Evolutionary conservation across 2,888 invertebrate species (phyloP).

Genomic region (Ectropis crepuscularia): DNA sequence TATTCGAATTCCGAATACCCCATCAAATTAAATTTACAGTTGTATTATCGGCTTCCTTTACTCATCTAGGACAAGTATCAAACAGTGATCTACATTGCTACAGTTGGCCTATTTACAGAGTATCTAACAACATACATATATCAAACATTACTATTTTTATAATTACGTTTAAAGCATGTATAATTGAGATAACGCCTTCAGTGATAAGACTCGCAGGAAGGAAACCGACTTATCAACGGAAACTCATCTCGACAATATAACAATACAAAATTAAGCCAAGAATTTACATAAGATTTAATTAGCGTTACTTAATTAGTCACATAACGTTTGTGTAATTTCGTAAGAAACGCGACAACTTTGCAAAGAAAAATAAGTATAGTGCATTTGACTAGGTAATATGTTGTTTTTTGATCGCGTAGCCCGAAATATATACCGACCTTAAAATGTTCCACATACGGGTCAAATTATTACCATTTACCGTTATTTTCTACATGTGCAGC

Average conservation of each 20-base stretch:
- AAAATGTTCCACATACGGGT: too few species aligned
- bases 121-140: conserved; percentile 1
- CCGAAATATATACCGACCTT: too few species aligned
- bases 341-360: not conserved
- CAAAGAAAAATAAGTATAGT: not conserved
- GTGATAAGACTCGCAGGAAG: conserved; percentile 63
- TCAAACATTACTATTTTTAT: conserved; percentile 22
- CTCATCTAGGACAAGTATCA: too few species aligned
- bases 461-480: too few species aligned
- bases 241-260: conserved; percentile 53
- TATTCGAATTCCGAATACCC: too few species aligned
- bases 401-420: too few species aligned
- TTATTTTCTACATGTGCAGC: too few species aligned
- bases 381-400: not conserved
- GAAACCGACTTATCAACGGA: conserved; percentile 73
- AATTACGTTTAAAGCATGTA: conserved; percentile 13
- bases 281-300: conserved; percentile 33
- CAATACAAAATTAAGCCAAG: conserved; percentile 40
- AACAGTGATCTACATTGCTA: not conserved
- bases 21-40: too few species aligned
- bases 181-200: conserved; percentile 29
- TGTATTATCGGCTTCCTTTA: too few species aligned
- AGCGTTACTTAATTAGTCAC: conserved; percentile 12
- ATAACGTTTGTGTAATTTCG: conserved; percentile 3
- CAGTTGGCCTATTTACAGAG: not conserved